Evolutionary conservation across 2,113 vertebrate genomes (phyloP).

Genomic region (Nerophis lumbriciformis): DNA sequence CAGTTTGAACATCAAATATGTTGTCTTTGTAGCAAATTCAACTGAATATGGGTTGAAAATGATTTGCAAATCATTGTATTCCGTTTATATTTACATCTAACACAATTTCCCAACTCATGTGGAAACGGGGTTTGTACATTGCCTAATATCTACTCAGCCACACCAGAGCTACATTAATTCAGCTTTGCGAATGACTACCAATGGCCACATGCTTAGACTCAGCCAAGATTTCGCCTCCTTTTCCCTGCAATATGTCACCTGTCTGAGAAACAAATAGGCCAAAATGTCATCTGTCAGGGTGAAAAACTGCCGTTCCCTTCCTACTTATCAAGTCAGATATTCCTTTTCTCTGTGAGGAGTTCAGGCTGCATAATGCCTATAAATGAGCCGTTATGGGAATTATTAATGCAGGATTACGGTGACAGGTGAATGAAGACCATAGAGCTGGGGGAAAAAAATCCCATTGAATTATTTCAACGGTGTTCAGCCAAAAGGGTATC

Average conservation of each 20-base stretch:
- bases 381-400: conserved; percentile 46
- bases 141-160: too few relatives aligned
- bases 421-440: conserved; percentile 42
- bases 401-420: conserved; percentile 37
- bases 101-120: too few relatives aligned
- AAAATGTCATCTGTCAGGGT: conserved; percentile 9
- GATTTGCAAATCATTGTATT: too few relatives aligned
- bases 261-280: background rate
- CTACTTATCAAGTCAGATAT: conserved; percentile 26
- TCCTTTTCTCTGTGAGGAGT: conserved; percentile 19
- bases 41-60: too few relatives aligned
- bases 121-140: too few relatives aligned
- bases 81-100: too few relatives aligned
- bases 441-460: background rate
- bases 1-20: too few relatives aligned
- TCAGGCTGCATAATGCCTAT: conserved; percentile 20
- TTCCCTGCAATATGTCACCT: background rate
- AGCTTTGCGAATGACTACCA: background rate
- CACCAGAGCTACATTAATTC: background rate
- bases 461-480: conserved; percentile 22
- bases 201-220: background rate
- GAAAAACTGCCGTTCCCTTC: conserved; percentile 11
- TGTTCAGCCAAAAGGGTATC: conserved; percentile 22
- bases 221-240: background rate
- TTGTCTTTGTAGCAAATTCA: too few relatives aligned